These are phyloP conservation scores for Drosophila subobscura DNA, from an alignment of 1,140 invertebrate genomes.

Conservation along the genomic window DNA sequence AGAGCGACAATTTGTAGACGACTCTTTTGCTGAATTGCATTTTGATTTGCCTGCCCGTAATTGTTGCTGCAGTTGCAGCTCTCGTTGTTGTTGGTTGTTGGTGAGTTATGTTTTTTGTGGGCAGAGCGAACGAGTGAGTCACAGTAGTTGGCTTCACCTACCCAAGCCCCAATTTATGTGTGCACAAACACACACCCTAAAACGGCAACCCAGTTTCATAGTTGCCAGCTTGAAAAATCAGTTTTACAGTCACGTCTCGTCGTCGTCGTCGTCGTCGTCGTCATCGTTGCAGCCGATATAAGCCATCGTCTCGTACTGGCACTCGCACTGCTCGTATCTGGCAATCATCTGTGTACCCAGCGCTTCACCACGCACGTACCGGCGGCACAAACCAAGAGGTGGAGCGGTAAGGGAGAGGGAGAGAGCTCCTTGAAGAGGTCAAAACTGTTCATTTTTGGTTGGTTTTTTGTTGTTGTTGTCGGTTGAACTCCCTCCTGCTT, in stretches of 20 bases:
- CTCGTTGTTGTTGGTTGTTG: constrained; percentile 13
- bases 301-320: not conserved
- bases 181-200: constrained; percentile 25
- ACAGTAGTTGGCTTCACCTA: constrained; percentile 33
- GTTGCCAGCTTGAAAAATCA: constrained; percentile 30
- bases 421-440: constrained; percentile 40
- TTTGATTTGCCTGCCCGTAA: constrained; percentile 68
- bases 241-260: constrained; percentile 43
- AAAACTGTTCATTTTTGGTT: constrained; percentile 30
- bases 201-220: constrained; percentile 37
- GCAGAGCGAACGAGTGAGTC: constrained; percentile 14
- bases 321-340: not conserved
- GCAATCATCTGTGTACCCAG: not conserved
- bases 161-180: constrained; percentile 6
- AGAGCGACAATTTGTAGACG: constrained; percentile 8
- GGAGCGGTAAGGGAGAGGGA: not conserved
- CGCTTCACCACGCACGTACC: constrained; percentile 28
- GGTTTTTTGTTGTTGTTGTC: constrained; percentile 5
- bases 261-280: constrained; percentile 1
- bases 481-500: constrained; percentile 2
- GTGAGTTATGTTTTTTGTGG: constrained; percentile 24
- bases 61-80: constrained; percentile 23
- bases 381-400: too few relatives aligned
- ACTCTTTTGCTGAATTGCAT: constrained; percentile 46
- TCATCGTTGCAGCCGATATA: constrained; percentile 4